Evolutionary conservation across 2,888 invertebrate genomes (phyloP), one percentile per base, ranked within the genome.

Genomic region (Ectropis crepuscularia): DNA sequence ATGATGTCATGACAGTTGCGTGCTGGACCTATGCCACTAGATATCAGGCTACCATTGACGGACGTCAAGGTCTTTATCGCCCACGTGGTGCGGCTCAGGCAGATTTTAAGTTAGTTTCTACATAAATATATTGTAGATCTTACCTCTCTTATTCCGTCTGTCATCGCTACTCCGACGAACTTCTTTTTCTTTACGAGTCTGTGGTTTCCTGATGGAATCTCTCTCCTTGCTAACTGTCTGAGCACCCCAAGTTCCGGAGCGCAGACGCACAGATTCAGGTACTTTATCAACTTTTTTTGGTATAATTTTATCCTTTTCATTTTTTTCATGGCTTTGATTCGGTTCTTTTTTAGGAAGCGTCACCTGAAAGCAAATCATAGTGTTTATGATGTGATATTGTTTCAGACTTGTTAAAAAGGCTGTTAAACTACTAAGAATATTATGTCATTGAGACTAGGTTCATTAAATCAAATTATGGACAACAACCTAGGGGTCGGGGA

Each of bases 171-270:
- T 79, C 53, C 84, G 83, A 38, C 86, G 81, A n/a, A 85, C 71
- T 28, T 89, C 88, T 67, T 86, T 87, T 46, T 86, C 83, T 65
- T 85, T 87, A 8, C 74, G 75, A 43, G 64, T 53, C 55, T 68
- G 67, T 5, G 62, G 61, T 67, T 83, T 89, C 61, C 82, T 86
- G 6, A 63, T 53, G 0, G 74, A 46, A 49, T 86, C 85, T 65
- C 81, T 87, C 54, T 85, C 87, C 71, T 77, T 84, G 41, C 71
- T 73, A 6, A 76, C 71, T n/a, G 77, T 79, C 63, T 88, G 86
- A 1, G 94, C 88, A 12, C 94, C 87, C 94, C 93, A 94, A 57
- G 95, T 94, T 77, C 96, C 96, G 67, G 95, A 95, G 62, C 95
- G 94, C 47, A 93, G 94, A 55, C 95, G 90, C 7, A 77, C 76